phyloP scores from a whole-genome alignment of 1,140 invertebrate species.

The Cataglyphis hispanica region DNA sequence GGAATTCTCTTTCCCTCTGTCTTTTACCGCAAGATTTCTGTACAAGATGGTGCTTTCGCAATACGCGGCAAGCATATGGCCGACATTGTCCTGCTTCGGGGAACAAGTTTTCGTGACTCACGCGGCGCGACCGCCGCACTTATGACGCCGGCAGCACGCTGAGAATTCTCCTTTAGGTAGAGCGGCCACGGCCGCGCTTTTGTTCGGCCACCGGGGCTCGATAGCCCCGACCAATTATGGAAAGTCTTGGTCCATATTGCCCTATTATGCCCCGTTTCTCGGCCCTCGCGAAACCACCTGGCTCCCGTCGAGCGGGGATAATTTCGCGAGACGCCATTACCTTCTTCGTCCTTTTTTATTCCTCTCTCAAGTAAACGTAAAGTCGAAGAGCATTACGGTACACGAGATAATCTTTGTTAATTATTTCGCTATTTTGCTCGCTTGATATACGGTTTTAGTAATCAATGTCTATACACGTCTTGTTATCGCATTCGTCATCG shows the following conservation, averaged over 20 bases:
- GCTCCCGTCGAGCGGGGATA: constrained; percentile 75
- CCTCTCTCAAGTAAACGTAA: not conserved
- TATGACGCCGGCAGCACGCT: constrained; percentile 51
- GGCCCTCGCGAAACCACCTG: constrained; percentile 58
- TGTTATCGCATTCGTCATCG: not conserved
- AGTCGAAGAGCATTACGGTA: not conserved
- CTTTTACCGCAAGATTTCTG: constrained; percentile 46
- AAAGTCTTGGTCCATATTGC: constrained; percentile 78
- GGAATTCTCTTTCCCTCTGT: constrained; percentile 38
- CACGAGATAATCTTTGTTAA: constrained; percentile 3
- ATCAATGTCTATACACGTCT: not conserved
- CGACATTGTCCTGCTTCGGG: constrained; percentile 49
- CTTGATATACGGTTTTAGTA: not conserved
- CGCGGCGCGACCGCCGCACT: constrained; percentile 49
- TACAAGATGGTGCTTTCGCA: constrained; percentile 49
- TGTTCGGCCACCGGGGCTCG: constrained; percentile 33
- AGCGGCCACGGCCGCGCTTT: constrained; percentile 55
- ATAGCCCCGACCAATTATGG: constrained; percentile 82
- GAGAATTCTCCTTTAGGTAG: constrained; percentile 50
- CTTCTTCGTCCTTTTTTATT: not conserved
- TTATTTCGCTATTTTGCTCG: not conserved
- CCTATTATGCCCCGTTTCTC: constrained; percentile 79
- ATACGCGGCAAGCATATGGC: constrained; percentile 51
- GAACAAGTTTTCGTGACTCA: constrained; percentile 64
- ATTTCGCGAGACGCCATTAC: constrained; percentile 72